Conservation (phyloP, 2,113 vertebrate species). For the Archilochus colubris region DNA sequence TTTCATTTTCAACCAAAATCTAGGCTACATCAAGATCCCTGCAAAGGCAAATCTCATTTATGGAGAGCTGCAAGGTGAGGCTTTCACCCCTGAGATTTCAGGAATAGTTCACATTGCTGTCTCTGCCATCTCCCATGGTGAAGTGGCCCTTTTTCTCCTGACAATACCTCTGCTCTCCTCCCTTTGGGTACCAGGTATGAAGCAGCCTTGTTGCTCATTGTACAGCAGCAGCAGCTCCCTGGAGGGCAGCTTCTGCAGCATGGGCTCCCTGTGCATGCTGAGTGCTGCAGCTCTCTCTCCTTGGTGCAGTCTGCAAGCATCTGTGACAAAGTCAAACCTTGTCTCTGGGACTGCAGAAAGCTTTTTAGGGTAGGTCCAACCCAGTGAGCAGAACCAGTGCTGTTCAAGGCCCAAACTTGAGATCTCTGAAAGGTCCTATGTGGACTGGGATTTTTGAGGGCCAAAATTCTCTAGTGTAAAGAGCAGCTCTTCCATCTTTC, state of each 20-base stretch:
- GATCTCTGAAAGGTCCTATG: neutral
- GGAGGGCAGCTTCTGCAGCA: neutral
- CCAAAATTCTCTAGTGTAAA: neutral
- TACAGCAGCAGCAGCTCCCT: neutral
- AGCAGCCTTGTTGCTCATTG: accelerated
- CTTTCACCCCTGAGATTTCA: neutral
- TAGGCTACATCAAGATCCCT: neutral
- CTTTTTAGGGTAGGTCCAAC: neutral
- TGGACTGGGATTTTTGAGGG: neutral
- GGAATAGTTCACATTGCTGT: neutral
- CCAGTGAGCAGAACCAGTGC: neutral
- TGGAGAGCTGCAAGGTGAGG: neutral
- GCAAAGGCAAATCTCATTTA: neutral
- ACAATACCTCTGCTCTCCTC: neutral
- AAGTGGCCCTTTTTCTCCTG: conserved; percentile 23
- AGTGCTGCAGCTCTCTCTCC: accelerated
- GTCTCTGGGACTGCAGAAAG: neutral
- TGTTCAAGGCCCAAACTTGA: neutral
- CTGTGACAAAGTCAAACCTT: neutral
- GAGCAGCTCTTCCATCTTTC: neutral
- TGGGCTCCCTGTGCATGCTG: neutral
- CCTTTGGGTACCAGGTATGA: neutral
- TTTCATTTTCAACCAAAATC: neutral
- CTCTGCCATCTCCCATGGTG: neutral
- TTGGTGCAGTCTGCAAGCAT: neutral